Percentiles rank a stretch among this genome's conserved stretches.
Evolutionary conservation across 2,113 vertebrate genomes (phyloP).

Genomic region (Hippocampus zosterae): DNA sequence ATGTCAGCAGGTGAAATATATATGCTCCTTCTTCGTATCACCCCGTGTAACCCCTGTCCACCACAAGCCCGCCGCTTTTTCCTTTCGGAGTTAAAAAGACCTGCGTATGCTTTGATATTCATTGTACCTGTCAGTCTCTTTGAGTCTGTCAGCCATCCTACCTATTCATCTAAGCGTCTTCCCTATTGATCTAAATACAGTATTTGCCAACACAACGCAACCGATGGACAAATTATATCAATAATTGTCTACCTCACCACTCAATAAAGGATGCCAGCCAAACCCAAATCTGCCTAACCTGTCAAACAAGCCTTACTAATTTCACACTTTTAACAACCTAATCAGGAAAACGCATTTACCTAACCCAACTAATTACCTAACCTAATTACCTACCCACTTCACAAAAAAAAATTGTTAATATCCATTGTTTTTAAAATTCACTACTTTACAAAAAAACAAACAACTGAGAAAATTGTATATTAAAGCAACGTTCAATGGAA

Average conservation of each 20-base stretch:
- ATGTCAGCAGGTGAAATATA: slow-evolving; percentile 62
- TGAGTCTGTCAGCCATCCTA: slow-evolving; percentile 5
- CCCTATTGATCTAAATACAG: neutral
- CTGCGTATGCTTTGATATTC: slow-evolving; percentile 37
- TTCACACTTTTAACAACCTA: too few relatives aligned
- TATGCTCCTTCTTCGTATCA: slow-evolving; percentile 18
- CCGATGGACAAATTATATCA: neutral
- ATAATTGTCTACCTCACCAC: too few relatives aligned
- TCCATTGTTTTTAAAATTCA: too few relatives aligned
- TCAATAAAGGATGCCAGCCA: too few relatives aligned
- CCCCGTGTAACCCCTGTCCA: slow-evolving; percentile 17
- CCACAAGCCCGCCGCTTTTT: slow-evolving; percentile 1
- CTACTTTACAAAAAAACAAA: too few relatives aligned
- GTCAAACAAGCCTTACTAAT: too few relatives aligned
- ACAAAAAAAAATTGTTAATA: neutral
- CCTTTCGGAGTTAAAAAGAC: slow-evolving; percentile 38
- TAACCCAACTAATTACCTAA: neutral
- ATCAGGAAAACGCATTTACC: neutral
- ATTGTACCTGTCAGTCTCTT: slow-evolving; percentile 34
- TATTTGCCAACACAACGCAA: neutral
- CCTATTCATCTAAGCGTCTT: neutral
- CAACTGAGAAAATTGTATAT: too few relatives aligned
- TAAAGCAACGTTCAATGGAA: too few relatives aligned
- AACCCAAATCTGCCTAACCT: too few relatives aligned
- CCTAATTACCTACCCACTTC: neutral